These are phyloP conservation scores for Mesoclemmys tuberculata DNA, from an alignment of 2,113 vertebrate species.

Conservation along the genomic window DNA sequence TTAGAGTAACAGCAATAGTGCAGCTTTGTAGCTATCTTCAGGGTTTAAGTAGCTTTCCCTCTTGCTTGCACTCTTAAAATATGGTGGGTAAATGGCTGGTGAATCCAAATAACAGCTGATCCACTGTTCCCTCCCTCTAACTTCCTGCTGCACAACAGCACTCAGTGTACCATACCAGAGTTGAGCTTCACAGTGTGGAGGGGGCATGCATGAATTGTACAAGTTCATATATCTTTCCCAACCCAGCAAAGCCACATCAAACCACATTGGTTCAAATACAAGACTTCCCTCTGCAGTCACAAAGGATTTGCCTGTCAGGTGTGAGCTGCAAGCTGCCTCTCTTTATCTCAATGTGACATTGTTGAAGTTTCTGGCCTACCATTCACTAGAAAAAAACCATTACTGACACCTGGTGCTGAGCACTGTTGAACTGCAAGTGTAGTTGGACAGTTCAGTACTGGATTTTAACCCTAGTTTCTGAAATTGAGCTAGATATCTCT, in stretches of 20 bases:
- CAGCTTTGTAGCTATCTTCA: too few species aligned
- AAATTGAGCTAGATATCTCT: not conserved
- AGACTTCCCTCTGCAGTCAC: not conserved
- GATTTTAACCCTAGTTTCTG: not conserved
- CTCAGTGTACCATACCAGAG: not conserved
- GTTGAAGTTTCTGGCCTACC: slow-evolving; percentile 3
- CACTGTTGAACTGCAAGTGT: not conserved
- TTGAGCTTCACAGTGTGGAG: not conserved
- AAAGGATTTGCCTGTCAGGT: not conserved
- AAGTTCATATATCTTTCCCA: too few species aligned
- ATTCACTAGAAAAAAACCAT: not conserved
- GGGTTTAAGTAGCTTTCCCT: not conserved
- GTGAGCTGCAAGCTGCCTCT: slow-evolving; percentile 6
- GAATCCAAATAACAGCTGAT: not conserved
- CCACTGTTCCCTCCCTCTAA: not conserved
- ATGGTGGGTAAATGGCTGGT: not conserved
- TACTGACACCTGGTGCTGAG: not conserved
- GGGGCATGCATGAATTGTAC: too few species aligned
- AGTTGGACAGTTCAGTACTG: slow-evolving; percentile 18
- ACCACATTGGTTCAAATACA: not conserved
- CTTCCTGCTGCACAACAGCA: not conserved
- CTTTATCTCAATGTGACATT: slow-evolving; percentile 32
- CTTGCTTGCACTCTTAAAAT: not conserved
- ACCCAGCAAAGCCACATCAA: too few species aligned
- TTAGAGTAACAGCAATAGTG: not conserved